Evolutionary conservation across 2,888 invertebrate species (phyloP), one percentile per base, ranked within the genome.

Genomic region (Byasa hedistus): DNA sequence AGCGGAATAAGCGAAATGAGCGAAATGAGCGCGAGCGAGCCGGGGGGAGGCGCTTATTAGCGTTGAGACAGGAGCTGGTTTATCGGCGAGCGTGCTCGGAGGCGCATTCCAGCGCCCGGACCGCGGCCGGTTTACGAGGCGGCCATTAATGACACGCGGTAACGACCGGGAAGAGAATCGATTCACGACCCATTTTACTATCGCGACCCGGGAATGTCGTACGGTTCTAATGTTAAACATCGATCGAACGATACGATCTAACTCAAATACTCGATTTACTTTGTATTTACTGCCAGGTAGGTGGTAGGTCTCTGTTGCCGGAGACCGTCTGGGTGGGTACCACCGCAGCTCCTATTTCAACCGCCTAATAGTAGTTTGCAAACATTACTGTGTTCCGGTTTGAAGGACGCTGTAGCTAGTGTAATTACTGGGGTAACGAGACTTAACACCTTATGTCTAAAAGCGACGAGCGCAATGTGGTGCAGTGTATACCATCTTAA

Each of bases 91-190:
- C 89, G 89, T 90, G 89, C 88, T 80, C 78, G 74, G 68, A 73
- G 73, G 71, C 82, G 84, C 89, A 90, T 90, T 89, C 89, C 89
- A 75, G 73, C 79, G 73, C 78, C 81, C 71, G 72, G 82, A 82
- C 80, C 86, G 84, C 80, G 82, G 80, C 83, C 73, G 73, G 70
- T 87, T 89, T 88, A 87, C 84, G 85, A 82, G 72, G 68, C 74
- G 56, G 71, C 78, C 79, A 79, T 88, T 87, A 88, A 88, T 87
- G 88, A 88, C 85, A 87, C 79, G 76, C 76, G 79, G 78, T 81
- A 79, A 84, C 81, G 83, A 87, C 85, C 85, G 87, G 87, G 87
- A 87, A 87, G 86, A 85, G 85, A 86, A 86, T 83, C 86, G 85
- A 87, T 85, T 85, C 85, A 81, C 83, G 79, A 80, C 80, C 81